phyloP scores from a whole-genome alignment of 2,797 vertebrate genomes.

The Xenops minutus region DNA sequence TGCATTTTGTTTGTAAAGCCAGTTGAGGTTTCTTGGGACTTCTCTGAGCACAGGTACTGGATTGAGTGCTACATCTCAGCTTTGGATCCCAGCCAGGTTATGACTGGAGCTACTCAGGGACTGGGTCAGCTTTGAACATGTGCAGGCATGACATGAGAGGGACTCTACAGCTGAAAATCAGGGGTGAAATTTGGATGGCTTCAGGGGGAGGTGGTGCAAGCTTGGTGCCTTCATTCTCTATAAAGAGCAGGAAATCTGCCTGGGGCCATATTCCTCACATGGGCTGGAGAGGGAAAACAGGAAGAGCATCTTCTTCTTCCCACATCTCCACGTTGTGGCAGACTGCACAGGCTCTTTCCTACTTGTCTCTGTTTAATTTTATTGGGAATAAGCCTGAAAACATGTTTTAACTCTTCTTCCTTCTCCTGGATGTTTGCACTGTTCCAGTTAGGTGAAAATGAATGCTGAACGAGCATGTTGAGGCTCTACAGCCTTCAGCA shows the following conservation, averaged over 20 bases:
- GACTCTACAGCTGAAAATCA: not conserved
- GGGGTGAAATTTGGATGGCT: not conserved
- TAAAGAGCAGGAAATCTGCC: not conserved
- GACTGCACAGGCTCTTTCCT: not conserved
- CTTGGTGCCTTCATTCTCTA: not conserved
- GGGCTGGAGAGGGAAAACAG: not conserved
- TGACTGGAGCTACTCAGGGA: not conserved
- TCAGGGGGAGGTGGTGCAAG: not conserved
- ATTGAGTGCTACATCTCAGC: not conserved
- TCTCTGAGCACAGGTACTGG: not conserved
- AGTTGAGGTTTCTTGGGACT: not conserved
- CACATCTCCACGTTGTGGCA: not conserved
- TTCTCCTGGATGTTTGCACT: not conserved
- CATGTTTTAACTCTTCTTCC: not conserved
- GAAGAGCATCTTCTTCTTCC: not conserved
- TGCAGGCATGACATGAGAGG: not conserved
- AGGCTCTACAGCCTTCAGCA: constrained; percentile 4
- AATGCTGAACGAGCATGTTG: not conserved
- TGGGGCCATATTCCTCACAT: not conserved
- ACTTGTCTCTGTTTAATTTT: not conserved
- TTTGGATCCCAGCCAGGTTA: not conserved
- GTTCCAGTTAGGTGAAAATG: constrained; percentile 24
- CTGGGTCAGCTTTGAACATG: not conserved
- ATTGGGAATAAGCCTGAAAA: not conserved
- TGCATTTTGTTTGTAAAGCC: not conserved